Conservation (phyloP, 2,888 invertebrate species). For the Luperina testacea region DNA sequence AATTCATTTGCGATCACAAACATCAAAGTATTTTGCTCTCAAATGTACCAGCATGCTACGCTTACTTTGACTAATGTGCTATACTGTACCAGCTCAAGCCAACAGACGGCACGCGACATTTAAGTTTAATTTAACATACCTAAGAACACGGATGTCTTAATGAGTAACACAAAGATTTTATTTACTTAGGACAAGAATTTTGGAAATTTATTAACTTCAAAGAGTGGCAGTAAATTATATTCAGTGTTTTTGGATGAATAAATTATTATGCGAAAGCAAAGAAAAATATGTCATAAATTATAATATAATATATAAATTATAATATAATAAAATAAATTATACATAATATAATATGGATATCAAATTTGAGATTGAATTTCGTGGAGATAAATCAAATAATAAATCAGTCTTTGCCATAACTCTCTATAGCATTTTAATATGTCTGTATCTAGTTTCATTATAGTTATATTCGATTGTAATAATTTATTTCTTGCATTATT, state of each 20-base stretch:
- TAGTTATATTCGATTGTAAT: not conserved
- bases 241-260: not conserved
- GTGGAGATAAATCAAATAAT: slow-evolving; percentile 10
- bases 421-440: slow-evolving; percentile 14
- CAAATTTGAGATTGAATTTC: slow-evolving; percentile 28
- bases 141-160: slow-evolving; percentile 68
- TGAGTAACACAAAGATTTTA: slow-evolving; percentile 62
- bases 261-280: not conserved
- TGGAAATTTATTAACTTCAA: slow-evolving; percentile 38
- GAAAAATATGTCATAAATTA: not conserved
- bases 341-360: slow-evolving; percentile 7
- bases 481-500: slow-evolving; percentile 1
- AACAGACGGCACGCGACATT: slow-evolving; percentile 71
- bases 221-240: slow-evolving; percentile 2
- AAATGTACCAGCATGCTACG: slow-evolving; percentile 69
- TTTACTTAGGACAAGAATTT: slow-evolving; percentile 36
- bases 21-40: slow-evolving; percentile 64
- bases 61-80: slow-evolving; percentile 73
- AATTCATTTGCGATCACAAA: slow-evolving; percentile 53
- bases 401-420: not conserved
- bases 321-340: not conserved
- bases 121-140: slow-evolving; percentile 72
- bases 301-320: slow-evolving; percentile 7
- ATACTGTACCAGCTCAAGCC: slow-evolving; percentile 49
- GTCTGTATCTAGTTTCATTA: slow-evolving; percentile 36